Base-by-base conservation (phyloP, 2,797 vertebrate species). In the Myotis vivesi region DNA sequence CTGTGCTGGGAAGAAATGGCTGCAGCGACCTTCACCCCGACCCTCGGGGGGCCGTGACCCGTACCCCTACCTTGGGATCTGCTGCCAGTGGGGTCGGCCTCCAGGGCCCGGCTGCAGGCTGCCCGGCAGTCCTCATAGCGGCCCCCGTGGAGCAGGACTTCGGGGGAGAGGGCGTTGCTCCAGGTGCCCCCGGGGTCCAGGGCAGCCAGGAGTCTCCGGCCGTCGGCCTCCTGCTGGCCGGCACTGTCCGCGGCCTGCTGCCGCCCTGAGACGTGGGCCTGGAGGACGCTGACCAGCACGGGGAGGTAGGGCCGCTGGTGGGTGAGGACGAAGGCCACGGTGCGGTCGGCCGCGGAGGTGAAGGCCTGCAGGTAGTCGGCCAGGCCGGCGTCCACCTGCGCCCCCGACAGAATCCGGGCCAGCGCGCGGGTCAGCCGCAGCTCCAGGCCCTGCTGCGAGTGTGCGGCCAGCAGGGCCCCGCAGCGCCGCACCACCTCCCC, bases 361-460 rank as follows among this genome's bases (percentile, higher is more conserved):
- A 99, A 99, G 22, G 98, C 98, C 73, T 97, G 98, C n/a, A 99
- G 95, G 53, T 99, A 99, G 88, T 99, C 98, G 0, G 87, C 91
- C 38, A 99, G 92, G 0, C 99, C 99, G 0, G 96, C 96, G 6
- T 53, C 89, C 0, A 17, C 84, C 12, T 97, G 94, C 0, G 96
- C 94, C 22, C 98, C 95, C 0, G 98, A 98, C 41, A 99, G 97
- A 68, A 99, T 97, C 96, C 97, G 97, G 7, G 99, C 99, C 94
- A 99, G 96, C 0, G 99, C 99, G 3, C 98, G 98, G 11, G 99
- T 99, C 85, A 99, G 98, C 95, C 98, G 98, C 93, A 99, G 95
- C 64, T 98, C 97, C 73, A 98, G 76, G 2, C 92, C 89, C 17
- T 89, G 96, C 4, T 97, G 87, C 0, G 97, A 96, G 3, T 95